phyloP scores from a whole-genome alignment of 2,888 invertebrate genomes.

The Trachelus stipa region DNA sequence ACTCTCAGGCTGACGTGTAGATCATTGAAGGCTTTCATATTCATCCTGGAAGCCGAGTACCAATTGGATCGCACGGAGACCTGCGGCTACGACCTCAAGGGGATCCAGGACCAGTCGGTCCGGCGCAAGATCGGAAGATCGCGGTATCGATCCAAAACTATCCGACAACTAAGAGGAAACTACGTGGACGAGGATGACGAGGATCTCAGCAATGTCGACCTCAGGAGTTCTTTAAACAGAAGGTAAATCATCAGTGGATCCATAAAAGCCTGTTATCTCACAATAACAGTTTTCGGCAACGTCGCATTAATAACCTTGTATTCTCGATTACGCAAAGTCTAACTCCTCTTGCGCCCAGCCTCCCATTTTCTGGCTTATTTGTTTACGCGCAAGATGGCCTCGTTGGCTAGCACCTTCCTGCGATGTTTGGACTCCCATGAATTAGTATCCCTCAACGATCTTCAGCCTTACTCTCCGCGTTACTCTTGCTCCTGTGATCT shows the following conservation, averaged over 20 bases:
- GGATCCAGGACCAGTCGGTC: neutral
- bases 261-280: neutral
- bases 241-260: slow-evolving; percentile 40
- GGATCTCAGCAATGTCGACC: slow-evolving; percentile 41
- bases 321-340: neutral
- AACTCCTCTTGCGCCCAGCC: neutral
- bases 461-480: neutral
- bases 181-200: slow-evolving; percentile 47
- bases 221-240: slow-evolving; percentile 55
- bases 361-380: neutral
- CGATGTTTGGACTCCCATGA: neutral
- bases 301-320: neutral
- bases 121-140: neutral
- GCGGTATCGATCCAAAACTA: neutral
- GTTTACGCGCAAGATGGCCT: neutral
- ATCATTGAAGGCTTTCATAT: slow-evolving; percentile 57
- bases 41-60: slow-evolving; percentile 58
- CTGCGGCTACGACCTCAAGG: slow-evolving; percentile 39
- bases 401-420: neutral
- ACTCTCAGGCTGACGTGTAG: slow-evolving; percentile 56
- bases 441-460: neutral
- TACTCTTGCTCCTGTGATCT: neutral
- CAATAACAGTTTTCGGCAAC: neutral
- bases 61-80: slow-evolving; percentile 41
- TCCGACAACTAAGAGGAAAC: slow-evolving; percentile 43